A percentile compares a stretch with the other conserved stretches of the same genome.
Conservation (phyloP, 2,797 vertebrate genomes). For the Ambastaia sidthimunki region DNA sequence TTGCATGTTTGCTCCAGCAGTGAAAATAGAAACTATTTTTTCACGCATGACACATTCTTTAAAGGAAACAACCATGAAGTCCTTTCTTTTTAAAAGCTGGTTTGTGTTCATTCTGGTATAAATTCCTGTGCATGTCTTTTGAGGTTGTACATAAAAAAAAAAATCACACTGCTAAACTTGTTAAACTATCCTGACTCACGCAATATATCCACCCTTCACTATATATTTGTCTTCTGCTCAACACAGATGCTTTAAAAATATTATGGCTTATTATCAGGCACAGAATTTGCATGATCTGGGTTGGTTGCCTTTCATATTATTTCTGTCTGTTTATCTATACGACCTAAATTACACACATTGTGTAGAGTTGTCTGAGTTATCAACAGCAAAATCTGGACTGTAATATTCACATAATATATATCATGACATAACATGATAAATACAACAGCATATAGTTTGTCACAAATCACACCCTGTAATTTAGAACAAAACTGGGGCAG, state of each 20-base stretch:
- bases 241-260: neutral
- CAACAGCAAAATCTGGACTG: neutral
- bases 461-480: neutral
- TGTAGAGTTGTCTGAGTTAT: neutral
- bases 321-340: neutral
- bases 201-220: neutral
- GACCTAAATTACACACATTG: neutral
- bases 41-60: neutral
- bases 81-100: neutral
- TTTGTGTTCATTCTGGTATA: neutral
- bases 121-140: neutral
- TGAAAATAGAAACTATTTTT: neutral
- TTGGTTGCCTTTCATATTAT: neutral
- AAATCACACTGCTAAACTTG: neutral
- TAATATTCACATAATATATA: neutral
- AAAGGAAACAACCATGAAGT: neutral
- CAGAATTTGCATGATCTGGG: neutral
- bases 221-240: neutral
- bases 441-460: neutral
- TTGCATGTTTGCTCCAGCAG: neutral
- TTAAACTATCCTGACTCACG: neutral
- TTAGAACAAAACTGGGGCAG: neutral
- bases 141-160: neutral
- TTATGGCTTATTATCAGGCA: constrained; percentile 29
- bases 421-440: neutral